These are phyloP conservation scores for Acleris cristana DNA, from an alignment of 2,888 invertebrate species.

Conservation along the genomic window DNA sequence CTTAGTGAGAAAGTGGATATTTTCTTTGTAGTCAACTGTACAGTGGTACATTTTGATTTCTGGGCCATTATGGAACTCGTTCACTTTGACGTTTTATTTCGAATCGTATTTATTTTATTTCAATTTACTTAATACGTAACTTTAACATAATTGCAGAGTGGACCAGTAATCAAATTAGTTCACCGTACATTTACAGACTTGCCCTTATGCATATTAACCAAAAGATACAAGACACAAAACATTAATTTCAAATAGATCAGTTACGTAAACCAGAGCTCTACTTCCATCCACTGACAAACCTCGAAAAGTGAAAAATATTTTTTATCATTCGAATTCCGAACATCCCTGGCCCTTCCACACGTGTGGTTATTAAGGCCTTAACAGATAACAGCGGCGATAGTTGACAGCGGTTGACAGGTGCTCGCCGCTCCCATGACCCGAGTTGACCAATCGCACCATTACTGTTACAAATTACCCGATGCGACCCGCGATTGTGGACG, in stretches of 20 bases:
- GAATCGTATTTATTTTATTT: too few relatives aligned
- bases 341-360: slow-evolving; percentile 50
- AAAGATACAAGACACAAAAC: too few relatives aligned
- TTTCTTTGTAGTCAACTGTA: too few relatives aligned
- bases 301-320: slow-evolving; percentile 36
- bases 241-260: neutral
- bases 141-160: too few relatives aligned
- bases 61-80: too few relatives aligned
- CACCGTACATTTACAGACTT: too few relatives aligned
- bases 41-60: too few relatives aligned
- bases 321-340: slow-evolving; percentile 42
- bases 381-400: slow-evolving; percentile 60
- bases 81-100: too few relatives aligned
- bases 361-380: slow-evolving; percentile 59
- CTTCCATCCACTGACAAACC: neutral
- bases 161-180: too few relatives aligned
- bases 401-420: slow-evolving; percentile 70
- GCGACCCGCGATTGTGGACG: slow-evolving; percentile 57
- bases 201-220: too few relatives aligned
- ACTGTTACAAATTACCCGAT: slow-evolving; percentile 72
- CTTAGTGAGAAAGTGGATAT: too few relatives aligned
- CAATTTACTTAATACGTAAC: too few relatives aligned
- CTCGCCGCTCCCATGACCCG: slow-evolving; percentile 64
- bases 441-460: slow-evolving; percentile 65
- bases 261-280: neutral